Evolutionary conservation across 1,140 invertebrate species (phyloP), one percentile per base, ranked within the genome.

Genomic region (Melanaphis sacchari): DNA sequence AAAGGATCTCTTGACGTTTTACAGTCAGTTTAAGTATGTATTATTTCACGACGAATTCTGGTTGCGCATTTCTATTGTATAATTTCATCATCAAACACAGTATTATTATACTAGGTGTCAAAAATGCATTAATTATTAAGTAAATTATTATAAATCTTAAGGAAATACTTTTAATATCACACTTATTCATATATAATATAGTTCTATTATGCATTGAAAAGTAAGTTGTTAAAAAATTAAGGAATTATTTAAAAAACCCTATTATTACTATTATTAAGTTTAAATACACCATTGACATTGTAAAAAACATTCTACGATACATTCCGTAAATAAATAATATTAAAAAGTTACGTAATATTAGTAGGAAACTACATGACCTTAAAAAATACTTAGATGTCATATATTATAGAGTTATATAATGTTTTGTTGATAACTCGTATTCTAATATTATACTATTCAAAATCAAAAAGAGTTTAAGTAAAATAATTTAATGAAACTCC

Each of bases 401-500:
- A 85, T 2, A n/a, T 26, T 43, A 43, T 11, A n/a, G 4, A 15
- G 18, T 15, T n/a, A 76, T 26, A 0, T 59, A 15, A 76, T 11
- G 11, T 66, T 66, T 49, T n/a, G n/a, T n/a, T n/a, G n/a, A n/a
- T n/a, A n/a, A n/a, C n/a, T n/a, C n/a, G n/a, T n/a, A n/a, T n/a
- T n/a, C n/a, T n/a, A n/a, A 22, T 38, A 6, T 82, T 82, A 43
- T 43, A 40, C 84, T n/a, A 21, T 46, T 43, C 31, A 41, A 87
- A 87, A 87, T 87, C 87, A 26, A 54, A 90, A 54, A 90, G n/a
- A 54, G 49, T 40, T 90, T 54, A 24, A 22, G 31, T 38, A 88
- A 88, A 49, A 90, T 90, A 54, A 54, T 52, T 36, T 26, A 54
- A 38, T 54, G 38, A 38, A 90, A 54, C 88, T 89, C 22, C 1